Conservation (phyloP, 2,797 vertebrate species). For the Pangasius djambal region DNA sequence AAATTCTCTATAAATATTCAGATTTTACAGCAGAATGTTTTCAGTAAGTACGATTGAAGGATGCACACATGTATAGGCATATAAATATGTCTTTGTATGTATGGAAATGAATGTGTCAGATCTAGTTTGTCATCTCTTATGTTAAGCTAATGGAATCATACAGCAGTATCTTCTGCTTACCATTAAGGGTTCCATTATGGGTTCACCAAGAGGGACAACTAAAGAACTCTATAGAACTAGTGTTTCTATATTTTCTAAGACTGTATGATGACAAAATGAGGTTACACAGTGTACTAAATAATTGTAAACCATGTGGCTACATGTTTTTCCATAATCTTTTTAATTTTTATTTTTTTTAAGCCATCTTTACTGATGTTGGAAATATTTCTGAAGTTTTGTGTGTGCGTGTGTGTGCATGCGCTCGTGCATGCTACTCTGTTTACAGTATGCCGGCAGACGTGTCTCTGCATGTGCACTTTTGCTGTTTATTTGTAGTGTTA, state of each 20-base stretch:
- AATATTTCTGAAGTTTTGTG: neutral
- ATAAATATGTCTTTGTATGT: neutral
- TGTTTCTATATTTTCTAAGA: neutral
- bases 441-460: neutral
- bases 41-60: neutral
- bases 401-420: neutral
- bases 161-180: slow-evolving; percentile 17
- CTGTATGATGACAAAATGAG: neutral
- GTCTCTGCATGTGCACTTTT: neutral
- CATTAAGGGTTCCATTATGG: neutral
- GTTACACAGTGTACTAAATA: neutral
- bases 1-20: no score
- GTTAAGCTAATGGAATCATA: neutral
- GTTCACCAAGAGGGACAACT: neutral
- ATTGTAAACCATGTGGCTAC: no score
- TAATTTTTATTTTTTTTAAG: neutral
- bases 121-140: neutral
- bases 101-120: neutral
- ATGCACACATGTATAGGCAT: no score
- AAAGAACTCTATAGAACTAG: neutral
- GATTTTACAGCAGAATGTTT: neutral
- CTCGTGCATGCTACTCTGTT: neutral
- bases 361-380: neutral
- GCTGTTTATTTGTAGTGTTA: no score
- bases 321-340: neutral